These are phyloP conservation scores for Amiota mariae DNA, from an alignment of 2,888 invertebrate species.

Conservation along the genomic window DNA sequence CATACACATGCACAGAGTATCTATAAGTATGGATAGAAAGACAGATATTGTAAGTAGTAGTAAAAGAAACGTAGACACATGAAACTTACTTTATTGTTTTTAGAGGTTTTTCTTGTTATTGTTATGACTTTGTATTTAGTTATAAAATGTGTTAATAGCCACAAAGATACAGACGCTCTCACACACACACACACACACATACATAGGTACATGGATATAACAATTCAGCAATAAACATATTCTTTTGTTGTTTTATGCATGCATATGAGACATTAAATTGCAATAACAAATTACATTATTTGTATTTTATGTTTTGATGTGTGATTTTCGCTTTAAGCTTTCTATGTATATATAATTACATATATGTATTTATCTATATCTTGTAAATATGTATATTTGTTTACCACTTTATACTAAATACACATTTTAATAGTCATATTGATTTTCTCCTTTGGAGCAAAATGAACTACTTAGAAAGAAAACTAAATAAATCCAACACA, in stretches of 20 bases:
- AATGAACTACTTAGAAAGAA: not conserved
- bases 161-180: not conserved
- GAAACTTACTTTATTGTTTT: conserved; percentile 27
- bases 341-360: not conserved
- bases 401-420: too few relatives aligned
- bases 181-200: conserved; percentile 15
- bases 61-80: not conserved
- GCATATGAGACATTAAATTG: conserved; percentile 46
- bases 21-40: too few relatives aligned
- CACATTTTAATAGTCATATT: not conserved
- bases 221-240: conserved; percentile 25
- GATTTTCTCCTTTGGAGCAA: conserved; percentile 1
- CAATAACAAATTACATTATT: conserved; percentile 59
- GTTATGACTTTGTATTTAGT: conserved; percentile 55
- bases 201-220: conserved; percentile 5
- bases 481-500: not conserved
- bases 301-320: conserved; percentile 26
- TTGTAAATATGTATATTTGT: not conserved
- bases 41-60: too few relatives aligned
- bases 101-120: conserved; percentile 27
- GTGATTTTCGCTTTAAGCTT: not conserved
- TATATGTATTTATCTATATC: not conserved
- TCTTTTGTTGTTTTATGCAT: conserved; percentile 11
- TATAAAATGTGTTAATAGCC: conserved; percentile 61
- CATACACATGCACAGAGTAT: not conserved